phyloP scores from a whole-genome alignment of 1,140 invertebrate species.

The Rhizoglyphus robini region DNA sequence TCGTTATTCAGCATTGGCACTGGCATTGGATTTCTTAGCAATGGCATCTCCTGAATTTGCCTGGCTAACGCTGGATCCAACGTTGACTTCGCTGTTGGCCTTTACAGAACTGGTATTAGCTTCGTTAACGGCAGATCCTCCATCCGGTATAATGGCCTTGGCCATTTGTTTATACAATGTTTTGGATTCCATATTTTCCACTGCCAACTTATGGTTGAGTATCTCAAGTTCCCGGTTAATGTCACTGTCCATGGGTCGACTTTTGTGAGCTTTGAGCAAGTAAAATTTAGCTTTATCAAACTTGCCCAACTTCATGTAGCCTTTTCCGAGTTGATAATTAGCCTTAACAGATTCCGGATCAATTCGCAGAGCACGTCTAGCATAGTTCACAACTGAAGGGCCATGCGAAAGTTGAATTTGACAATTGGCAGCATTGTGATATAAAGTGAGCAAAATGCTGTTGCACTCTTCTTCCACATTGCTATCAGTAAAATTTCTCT shows the following conservation, averaged over 20 bases:
- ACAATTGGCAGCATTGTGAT: slow-evolving; percentile 31
- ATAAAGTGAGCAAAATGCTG: slow-evolving; percentile 49
- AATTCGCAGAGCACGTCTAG: slow-evolving; percentile 6
- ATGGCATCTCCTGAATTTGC: too few species aligned
- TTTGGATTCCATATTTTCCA: background rate
- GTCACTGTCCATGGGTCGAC: background rate
- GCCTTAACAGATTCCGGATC: slow-evolving; percentile 18
- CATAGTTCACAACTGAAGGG: background rate
- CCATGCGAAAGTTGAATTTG: background rate
- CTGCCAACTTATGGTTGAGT: background rate
- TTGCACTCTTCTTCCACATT: slow-evolving; percentile 43
- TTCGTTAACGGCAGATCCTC: too few species aligned
- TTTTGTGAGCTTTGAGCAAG: background rate
- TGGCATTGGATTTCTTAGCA: too few species aligned
- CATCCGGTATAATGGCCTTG: too few species aligned
- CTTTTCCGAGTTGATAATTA: slow-evolving; percentile 11
- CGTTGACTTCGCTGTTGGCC: too few species aligned
- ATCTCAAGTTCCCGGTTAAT: background rate
- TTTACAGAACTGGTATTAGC: too few species aligned
- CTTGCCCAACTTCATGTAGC: background rate
- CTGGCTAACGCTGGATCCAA: too few species aligned
- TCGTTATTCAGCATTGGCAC: too few species aligned
- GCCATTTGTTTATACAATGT: background rate
- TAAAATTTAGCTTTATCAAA: background rate
- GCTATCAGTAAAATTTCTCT: slow-evolving; percentile 30